Percentiles rank a stretch among this genome's conserved stretches.
These are phyloP conservation scores for Subanguina moxae DNA, from an alignment of 1,140 invertebrate species.

Conservation along the genomic window DNA sequence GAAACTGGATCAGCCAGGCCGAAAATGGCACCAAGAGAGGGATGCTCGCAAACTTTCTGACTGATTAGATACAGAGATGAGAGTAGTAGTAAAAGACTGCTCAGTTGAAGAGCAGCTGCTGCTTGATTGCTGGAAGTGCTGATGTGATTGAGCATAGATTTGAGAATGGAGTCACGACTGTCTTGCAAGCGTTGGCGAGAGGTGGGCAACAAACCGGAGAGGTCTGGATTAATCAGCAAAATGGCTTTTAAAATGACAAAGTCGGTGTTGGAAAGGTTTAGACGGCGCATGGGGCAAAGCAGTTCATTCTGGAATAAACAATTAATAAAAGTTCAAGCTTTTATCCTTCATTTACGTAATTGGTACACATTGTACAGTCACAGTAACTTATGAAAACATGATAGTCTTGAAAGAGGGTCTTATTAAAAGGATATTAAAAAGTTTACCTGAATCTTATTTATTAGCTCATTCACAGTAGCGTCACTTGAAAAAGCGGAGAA, in stretches of 20 bases:
- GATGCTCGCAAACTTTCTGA: constrained; percentile 33
- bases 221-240: constrained; percentile 42
- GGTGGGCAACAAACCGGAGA: constrained; percentile 34
- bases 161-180: constrained; percentile 44
- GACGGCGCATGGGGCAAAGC: constrained; percentile 41
- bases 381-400: too few species aligned
- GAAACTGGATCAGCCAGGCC: constrained; percentile 41
- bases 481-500: constrained; percentile 27
- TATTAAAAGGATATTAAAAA: neutral
- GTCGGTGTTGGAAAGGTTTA: constrained; percentile 43
- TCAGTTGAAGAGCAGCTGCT: constrained; percentile 31
- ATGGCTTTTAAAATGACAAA: constrained; percentile 48
- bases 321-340: neutral
- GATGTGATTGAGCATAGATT: constrained; percentile 49
- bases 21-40: constrained; percentile 40
- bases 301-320: constrained; percentile 43
- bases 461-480: constrained; percentile 19
- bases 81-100: constrained; percentile 48
- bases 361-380: too few species aligned
- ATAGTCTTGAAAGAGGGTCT: neutral
- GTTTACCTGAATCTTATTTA: constrained; percentile 31
- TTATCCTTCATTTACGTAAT: too few species aligned
- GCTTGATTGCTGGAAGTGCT: constrained; percentile 33
- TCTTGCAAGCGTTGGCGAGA: constrained; percentile 46
- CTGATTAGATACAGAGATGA: constrained; percentile 41